phyloP scores from a whole-genome alignment of 2,113 vertebrate species.

The Hylia prasina region DNA sequence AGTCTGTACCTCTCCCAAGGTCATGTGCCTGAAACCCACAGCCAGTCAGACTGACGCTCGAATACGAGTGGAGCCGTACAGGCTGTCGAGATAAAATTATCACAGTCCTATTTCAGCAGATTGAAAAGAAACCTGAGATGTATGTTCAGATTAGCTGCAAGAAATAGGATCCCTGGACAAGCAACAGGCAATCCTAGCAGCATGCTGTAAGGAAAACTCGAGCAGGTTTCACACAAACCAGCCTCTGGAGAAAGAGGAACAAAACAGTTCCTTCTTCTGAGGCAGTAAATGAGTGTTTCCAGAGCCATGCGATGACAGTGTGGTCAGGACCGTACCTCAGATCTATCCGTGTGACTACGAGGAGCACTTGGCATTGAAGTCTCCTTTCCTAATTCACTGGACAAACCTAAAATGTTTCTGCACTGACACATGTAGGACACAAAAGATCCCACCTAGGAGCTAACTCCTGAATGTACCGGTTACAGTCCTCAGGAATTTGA shows the following conservation, averaged over 20 bases:
- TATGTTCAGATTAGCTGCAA: neutral
- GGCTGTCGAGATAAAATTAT: conserved; percentile 38
- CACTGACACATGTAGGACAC: fast-evolving
- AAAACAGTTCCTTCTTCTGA: neutral
- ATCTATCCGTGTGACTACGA: neutral
- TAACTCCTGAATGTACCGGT: neutral
- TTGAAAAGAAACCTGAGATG: conserved; percentile 49
- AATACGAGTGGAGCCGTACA: neutral
- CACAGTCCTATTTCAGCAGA: neutral
- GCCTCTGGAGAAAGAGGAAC: neutral
- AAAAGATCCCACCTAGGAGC: neutral
- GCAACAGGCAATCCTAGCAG: neutral
- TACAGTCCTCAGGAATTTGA: neutral
- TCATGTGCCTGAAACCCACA: neutral
- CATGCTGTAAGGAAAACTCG: neutral
- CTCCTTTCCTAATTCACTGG: neutral
- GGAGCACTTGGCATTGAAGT: neutral
- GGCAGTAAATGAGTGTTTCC: neutral
- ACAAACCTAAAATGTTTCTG: neutral
- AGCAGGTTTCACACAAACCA: neutral
- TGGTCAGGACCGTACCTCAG: neutral
- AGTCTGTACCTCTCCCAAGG: neutral
- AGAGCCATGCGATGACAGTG: fast-evolving
- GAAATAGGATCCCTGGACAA: conserved; percentile 23
- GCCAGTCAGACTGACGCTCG: neutral